phyloP scores from a whole-genome alignment of 2,888 invertebrate genomes.

The Euzophera pinguis region DNA sequence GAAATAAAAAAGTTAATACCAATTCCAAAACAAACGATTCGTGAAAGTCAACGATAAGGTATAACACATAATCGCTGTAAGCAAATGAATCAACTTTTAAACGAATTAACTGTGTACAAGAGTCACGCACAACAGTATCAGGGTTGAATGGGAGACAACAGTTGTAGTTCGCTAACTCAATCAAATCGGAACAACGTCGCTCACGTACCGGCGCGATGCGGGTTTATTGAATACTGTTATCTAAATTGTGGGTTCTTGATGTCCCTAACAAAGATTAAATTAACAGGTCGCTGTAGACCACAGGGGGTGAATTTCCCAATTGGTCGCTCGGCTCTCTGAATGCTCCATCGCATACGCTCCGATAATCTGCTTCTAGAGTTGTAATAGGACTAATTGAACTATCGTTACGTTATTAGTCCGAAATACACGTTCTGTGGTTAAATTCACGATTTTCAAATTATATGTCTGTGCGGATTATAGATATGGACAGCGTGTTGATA shows the following conservation, averaged over 20 bases:
- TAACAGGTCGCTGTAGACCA: conserved; percentile 60
- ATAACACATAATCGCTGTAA: neutral
- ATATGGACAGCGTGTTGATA: conserved; percentile 1
- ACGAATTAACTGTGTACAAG: conserved; percentile 14
- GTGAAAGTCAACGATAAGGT: neutral
- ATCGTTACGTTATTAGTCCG: conserved; percentile 46
- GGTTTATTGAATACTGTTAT: conserved; percentile 72
- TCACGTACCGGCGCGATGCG: conserved; percentile 33
- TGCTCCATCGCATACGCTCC: conserved; percentile 48
- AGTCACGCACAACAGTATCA: conserved; percentile 27
- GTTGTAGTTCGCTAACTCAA: conserved; percentile 64
- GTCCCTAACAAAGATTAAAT: conserved; percentile 67
- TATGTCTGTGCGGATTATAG: conserved; percentile 14
- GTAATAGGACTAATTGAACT: conserved; percentile 65
- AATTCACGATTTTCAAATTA: conserved; percentile 19
- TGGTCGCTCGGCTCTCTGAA: conserved; percentile 52
- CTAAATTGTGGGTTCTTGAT: conserved; percentile 67
- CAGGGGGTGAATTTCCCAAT: conserved; percentile 52
- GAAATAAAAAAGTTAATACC: neutral
- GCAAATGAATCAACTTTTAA: conserved; percentile 16
- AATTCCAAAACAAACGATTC: neutral
- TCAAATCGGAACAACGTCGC: conserved; percentile 60
- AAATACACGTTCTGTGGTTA: conserved; percentile 28
- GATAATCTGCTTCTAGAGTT: conserved; percentile 58
- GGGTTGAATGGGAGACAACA: conserved; percentile 33